These are phyloP conservation scores for Andrena flavipes DNA, from an alignment of 2,888 invertebrate species.

Conservation along the genomic window DNA sequence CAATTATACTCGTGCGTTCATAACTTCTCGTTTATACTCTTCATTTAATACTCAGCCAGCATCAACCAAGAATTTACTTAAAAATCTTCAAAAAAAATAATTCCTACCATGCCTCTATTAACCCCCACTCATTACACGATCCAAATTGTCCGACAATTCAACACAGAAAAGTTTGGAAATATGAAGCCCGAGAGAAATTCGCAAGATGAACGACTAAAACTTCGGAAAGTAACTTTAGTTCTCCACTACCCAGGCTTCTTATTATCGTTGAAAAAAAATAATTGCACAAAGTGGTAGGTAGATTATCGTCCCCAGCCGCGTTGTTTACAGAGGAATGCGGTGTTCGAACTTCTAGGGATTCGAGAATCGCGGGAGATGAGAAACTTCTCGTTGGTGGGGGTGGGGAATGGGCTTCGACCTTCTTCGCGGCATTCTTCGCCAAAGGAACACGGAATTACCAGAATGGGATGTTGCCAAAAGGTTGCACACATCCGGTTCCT, in stretches of 20 bases:
- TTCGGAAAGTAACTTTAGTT: constrained; percentile 17
- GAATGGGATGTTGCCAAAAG: constrained; percentile 31
- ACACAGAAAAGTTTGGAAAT: neutral
- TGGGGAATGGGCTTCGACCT: neutral
- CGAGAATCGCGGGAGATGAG: neutral
- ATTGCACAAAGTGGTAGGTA: neutral
- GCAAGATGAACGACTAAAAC: constrained; percentile 11
- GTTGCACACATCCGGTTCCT: constrained; percentile 23
- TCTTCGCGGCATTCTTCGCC: neutral
- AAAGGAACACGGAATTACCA: neutral
- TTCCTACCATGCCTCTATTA: no score
- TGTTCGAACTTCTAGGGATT: neutral
- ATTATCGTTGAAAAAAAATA: neutral
- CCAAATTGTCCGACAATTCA: no score
- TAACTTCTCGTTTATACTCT: neutral
- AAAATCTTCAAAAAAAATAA: no score
- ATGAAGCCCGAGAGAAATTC: constrained; percentile 8
- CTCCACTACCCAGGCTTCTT: constrained; percentile 7
- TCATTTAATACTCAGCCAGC: neutral
- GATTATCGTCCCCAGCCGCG: no score
- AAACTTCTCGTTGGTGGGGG: neutral
- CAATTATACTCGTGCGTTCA: neutral
- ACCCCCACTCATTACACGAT: no score
- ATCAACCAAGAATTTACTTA: no score
- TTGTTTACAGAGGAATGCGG: no score